Conservation (phyloP, 64 coral and sea anemone genomes). For the Stichodactyla mertensii region DNA sequence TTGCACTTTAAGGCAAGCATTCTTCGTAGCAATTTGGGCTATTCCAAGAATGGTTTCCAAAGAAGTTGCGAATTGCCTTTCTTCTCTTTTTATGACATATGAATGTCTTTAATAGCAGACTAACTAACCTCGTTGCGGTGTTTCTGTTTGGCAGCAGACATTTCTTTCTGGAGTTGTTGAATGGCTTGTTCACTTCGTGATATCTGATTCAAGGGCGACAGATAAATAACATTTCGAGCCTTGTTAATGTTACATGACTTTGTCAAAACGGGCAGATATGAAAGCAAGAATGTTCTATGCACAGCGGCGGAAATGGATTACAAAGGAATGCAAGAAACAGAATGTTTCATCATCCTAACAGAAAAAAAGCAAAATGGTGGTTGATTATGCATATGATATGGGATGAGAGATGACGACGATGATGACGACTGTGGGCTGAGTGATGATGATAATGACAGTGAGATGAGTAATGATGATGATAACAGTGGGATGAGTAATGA, state of each 20-base stretch:
- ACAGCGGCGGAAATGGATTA: too few relatives aligned
- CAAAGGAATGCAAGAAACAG: too few relatives aligned
- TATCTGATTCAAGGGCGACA: slow-evolving; percentile 19
- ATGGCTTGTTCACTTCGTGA: slow-evolving; percentile 77
- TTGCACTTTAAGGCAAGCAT: too few relatives aligned
- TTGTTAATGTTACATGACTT: too few relatives aligned
- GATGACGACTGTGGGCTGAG: neutral
- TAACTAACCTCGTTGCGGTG: slow-evolving; percentile 64
- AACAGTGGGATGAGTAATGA: neutral
- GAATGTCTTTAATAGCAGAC: neutral
- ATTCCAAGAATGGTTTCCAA: neutral
- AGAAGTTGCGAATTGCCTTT: neutral
- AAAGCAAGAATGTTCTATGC: too few relatives aligned
- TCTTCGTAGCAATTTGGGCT: too few relatives aligned
- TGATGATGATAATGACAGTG: neutral
- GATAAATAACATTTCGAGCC: too few relatives aligned
- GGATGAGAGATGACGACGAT: neutral
- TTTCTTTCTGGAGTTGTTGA: slow-evolving; percentile 81
- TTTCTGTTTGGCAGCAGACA: slow-evolving; percentile 63
- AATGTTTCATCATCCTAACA: too few relatives aligned
- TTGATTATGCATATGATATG: too few relatives aligned
- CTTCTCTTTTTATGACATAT: neutral
- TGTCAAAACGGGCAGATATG: too few relatives aligned
- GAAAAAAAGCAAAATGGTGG: neutral
- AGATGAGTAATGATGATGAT: neutral